Conservation (phyloP, 2,113 vertebrate species). For the Thamnophis sirtalis region DNA sequence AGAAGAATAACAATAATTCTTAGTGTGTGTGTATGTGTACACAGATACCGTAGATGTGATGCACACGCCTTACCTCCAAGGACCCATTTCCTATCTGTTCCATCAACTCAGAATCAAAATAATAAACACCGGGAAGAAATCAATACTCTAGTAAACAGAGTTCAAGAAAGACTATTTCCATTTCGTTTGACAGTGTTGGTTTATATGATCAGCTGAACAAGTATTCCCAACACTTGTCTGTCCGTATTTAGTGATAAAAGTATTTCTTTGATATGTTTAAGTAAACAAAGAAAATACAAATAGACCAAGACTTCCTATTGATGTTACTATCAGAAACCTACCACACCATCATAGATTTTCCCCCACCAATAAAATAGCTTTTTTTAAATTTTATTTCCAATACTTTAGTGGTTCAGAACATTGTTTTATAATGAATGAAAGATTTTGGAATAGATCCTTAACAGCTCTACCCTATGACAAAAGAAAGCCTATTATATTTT, state of each 20-base stretch:
- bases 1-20: constrained; percentile 18
- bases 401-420: neutral
- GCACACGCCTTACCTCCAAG: neutral
- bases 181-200: neutral
- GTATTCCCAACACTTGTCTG: neutral
- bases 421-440: neutral
- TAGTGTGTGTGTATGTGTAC: constrained; percentile 5
- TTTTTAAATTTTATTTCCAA: neutral
- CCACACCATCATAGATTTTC: neutral
- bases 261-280: neutral
- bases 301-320: neutral
- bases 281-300: neutral
- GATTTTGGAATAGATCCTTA: neutral
- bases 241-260: neutral
- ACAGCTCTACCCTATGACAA: neutral
- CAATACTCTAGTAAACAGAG: neutral
- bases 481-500: neutral
- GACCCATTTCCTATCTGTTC: neutral
- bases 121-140: neutral
- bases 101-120: neutral
- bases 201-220: neutral
- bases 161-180: neutral
- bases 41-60: constrained; percentile 7
- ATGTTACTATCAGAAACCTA: neutral
- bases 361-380: neutral